These are phyloP conservation scores for Calameuta filiformis DNA, from an alignment of 2,888 invertebrate genomes.

Conservation along the genomic window DNA sequence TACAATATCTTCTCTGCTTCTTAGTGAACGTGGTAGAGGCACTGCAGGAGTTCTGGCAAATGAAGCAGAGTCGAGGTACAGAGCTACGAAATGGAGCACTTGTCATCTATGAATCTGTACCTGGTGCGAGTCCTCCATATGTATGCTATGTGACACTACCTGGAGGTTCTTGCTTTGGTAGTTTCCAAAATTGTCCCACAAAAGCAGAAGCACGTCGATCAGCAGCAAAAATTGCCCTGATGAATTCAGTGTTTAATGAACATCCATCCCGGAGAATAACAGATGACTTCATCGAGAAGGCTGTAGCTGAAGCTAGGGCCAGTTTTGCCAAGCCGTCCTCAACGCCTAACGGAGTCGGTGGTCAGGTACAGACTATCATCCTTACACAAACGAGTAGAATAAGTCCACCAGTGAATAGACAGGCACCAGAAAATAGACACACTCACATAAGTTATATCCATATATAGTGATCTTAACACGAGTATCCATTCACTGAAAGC, in stretches of 20 bases:
- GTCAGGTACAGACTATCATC: conserved; percentile 36
- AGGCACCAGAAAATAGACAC: no score
- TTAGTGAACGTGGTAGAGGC: conserved; percentile 96
- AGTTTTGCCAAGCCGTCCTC: conserved; percentile 68
- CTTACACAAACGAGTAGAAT: background rate
- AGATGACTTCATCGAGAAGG: conserved; percentile 94
- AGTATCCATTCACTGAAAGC: no score
- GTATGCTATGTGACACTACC: conserved; percentile 95
- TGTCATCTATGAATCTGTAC: conserved; percentile 95
- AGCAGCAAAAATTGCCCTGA: conserved; percentile 94
- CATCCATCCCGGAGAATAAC: conserved; percentile 93
- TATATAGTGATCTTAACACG: no score
- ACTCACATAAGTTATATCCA: no score
- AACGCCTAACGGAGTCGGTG: conserved; percentile 50
- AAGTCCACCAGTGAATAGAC: no score
- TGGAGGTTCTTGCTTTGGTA: conserved; percentile 95
- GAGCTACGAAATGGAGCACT: conserved; percentile 89
- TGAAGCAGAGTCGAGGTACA: conserved; percentile 90
- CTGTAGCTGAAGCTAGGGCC: conserved; percentile 89
- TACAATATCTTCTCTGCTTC: conserved; percentile 14
- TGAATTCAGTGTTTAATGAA: conserved; percentile 97
- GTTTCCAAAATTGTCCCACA: conserved; percentile 94
- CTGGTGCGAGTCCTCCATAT: conserved; percentile 90
- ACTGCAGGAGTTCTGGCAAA: conserved; percentile 96
- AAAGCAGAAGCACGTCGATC: conserved; percentile 95